Conservation (phyloP, 2,888 invertebrate genomes). For the Eristalis intricaria region DNA sequence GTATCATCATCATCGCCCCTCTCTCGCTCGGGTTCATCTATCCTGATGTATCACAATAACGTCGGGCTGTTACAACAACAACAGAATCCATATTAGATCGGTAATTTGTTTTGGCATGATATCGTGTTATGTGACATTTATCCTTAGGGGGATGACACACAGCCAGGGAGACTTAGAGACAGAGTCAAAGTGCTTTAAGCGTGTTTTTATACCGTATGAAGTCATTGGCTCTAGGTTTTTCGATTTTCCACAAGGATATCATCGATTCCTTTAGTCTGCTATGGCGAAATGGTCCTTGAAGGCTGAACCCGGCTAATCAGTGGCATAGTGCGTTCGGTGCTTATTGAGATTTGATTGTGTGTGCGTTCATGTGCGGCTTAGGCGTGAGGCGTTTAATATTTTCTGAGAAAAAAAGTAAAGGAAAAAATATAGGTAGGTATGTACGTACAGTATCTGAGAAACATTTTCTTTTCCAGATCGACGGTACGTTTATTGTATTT, state of each 20-base stretch:
- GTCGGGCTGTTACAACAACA: conserved; percentile 32
- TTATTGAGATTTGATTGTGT: conserved; percentile 38
- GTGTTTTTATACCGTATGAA: conserved; percentile 46
- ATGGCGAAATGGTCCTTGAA: neutral
- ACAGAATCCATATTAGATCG: conserved; percentile 67
- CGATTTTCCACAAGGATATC: neutral
- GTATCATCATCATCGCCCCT: conserved; percentile 36
- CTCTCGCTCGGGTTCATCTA: conserved; percentile 11
- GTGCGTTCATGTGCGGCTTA: conserved; percentile 25
- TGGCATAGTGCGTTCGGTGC: conserved; percentile 65
- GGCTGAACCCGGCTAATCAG: conserved; percentile 59
- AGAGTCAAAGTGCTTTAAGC: neutral
- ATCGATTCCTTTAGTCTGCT: neutral
- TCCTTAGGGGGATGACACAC: conserved; percentile 56
- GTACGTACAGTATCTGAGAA: neutral
- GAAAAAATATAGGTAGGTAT: conserved; percentile 4
- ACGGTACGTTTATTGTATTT: conserved; percentile 27
- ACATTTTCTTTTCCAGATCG: neutral
- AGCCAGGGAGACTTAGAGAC: neutral
- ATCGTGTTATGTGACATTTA: conserved; percentile 70
- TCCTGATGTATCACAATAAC: conserved; percentile 34
- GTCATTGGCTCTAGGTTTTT: conserved; percentile 40
- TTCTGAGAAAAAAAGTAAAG: conserved; percentile 4
- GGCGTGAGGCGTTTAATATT: conserved; percentile 48
- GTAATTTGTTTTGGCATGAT: conserved; percentile 72